A percentile compares a stretch with the other conserved stretches of the same genome.
Conservation (phyloP, 2,888 invertebrate species). For the Drosophila putrida region DNA sequence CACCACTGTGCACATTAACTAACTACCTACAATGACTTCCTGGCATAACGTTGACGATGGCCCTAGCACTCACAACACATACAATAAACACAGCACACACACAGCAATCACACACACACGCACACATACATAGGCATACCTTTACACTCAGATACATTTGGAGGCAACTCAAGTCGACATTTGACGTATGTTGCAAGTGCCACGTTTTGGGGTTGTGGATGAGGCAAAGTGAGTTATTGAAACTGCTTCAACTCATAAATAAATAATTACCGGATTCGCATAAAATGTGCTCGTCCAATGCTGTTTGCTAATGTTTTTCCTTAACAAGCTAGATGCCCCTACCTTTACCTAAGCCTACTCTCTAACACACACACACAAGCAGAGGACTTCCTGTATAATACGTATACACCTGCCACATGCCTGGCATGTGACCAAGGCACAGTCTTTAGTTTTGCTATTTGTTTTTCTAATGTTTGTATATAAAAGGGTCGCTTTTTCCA, state of each 20-base stretch:
- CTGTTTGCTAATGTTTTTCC: constrained; percentile 64
- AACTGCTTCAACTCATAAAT: constrained; percentile 85
- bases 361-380: constrained; percentile 12
- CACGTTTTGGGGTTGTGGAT: constrained; percentile 19
- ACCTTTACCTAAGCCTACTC: neutral
- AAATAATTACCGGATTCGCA: constrained; percentile 84
- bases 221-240: constrained; percentile 82
- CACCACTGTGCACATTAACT: constrained; percentile 82
- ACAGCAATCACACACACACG: constrained; percentile 5
- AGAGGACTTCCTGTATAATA: constrained; percentile 40
- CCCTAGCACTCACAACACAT: constrained; percentile 27
- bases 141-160: constrained; percentile 1
- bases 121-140: neutral
- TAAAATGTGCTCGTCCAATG: constrained; percentile 67
- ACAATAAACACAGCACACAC: constrained; percentile 14
- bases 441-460: constrained; percentile 62
- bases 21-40: constrained; percentile 79
- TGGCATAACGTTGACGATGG: constrained; percentile 59
- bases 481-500: constrained; percentile 61
- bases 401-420: constrained; percentile 27
- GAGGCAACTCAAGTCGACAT: constrained; percentile 45
- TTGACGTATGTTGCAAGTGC: constrained; percentile 57
- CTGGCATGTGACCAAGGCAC: constrained; percentile 23
- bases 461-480: constrained; percentile 62
- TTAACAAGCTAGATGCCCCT: constrained; percentile 32